Evolutionary conservation across 1,140 invertebrate genomes (phyloP).

Genomic region (Drosophila funebris): DNA sequence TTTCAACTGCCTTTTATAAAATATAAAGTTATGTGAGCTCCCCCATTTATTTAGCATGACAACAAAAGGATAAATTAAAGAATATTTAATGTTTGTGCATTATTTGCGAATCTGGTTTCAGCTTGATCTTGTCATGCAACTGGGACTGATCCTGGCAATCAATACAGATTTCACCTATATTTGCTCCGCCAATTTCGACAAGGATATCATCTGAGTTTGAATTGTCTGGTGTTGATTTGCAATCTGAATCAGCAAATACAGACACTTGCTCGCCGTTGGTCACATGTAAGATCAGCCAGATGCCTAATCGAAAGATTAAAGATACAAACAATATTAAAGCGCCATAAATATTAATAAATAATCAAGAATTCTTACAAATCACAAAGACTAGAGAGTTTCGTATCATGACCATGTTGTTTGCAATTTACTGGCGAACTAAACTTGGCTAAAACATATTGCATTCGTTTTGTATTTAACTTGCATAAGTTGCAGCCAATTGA

Average conservation of each 20-base stretch:
- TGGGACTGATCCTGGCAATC: conserved; percentile 1
- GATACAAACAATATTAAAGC: not conserved
- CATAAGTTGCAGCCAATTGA: not conserved
- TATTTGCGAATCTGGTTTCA: not conserved
- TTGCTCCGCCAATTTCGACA: not conserved
- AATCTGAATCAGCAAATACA: not conserved
- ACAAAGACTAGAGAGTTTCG: not conserved
- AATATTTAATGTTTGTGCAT: not conserved
- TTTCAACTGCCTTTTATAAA: too few species aligned
- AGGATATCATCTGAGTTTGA: not conserved
- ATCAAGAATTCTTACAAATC: not conserved
- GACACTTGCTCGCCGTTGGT: not conserved
- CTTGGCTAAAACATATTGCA: not conserved
- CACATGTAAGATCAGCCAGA: not conserved
- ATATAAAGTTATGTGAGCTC: too few species aligned
- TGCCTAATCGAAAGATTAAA: not conserved
- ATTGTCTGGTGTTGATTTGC: not conserved
- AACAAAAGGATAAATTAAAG: not conserved
- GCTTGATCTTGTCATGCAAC: too few species aligned
- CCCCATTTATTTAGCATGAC: not conserved
- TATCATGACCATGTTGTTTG: not conserved
- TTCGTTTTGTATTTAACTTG: not conserved
- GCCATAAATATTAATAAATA: not conserved
- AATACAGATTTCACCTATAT: not conserved
- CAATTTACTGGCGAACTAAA: not conserved